These are phyloP conservation scores for Drosophila ananassae DNA, from an alignment of 1,140 invertebrate genomes.

Conservation along the genomic window DNA sequence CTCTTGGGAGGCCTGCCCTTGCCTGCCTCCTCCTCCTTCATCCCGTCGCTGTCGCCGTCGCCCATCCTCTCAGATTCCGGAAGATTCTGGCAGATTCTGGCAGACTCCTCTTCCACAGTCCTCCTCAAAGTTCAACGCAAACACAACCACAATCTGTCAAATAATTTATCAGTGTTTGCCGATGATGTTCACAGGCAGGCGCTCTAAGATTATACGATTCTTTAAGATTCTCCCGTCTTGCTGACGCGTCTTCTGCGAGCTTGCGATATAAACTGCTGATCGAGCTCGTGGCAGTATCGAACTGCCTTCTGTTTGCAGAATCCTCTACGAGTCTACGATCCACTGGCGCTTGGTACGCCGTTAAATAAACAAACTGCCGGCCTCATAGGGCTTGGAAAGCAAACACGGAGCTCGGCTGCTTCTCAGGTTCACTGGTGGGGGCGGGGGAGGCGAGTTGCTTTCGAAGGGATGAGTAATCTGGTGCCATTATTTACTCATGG, in stretches of 20 bases:
- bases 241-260: background rate
- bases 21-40: background rate
- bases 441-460: too few species aligned
- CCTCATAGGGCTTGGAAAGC: background rate
- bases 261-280: conserved; percentile 10
- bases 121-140: conserved; percentile 73
- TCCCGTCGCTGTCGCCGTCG: background rate
- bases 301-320: conserved; percentile 50
- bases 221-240: too few species aligned
- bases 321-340: conserved; percentile 23
- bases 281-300: conserved; percentile 22
- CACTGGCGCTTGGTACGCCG: conserved; percentile 1
- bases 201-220: too few species aligned
- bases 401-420: background rate
- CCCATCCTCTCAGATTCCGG: conserved; percentile 19
- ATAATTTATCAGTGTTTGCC: conserved; percentile 79
- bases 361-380: background rate
- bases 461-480: too few species aligned
- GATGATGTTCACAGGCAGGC: conserved; percentile 36
- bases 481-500: too few species aligned
- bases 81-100: too few species aligned
- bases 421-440: background rate
- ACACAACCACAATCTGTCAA: conserved; percentile 82
- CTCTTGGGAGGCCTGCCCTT: background rate
- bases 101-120: background rate